phyloP scores from a whole-genome alignment of 2,888 invertebrate species.

The Bombyx huttoni region DNA sequence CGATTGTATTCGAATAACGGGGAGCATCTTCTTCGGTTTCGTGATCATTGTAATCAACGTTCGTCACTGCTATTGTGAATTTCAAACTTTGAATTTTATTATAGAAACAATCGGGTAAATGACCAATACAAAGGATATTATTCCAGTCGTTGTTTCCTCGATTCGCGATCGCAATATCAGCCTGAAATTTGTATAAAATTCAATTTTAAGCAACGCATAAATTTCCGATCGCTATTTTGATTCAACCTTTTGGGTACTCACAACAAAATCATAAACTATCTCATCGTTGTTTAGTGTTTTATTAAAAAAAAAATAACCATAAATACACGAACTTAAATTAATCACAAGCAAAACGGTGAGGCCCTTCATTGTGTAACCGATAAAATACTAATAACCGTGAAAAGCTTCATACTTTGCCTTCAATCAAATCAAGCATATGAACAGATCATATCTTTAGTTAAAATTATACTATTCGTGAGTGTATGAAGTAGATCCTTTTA shows the following conservation, averaged over 20 bases:
- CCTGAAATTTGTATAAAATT: slow-evolving; percentile 24
- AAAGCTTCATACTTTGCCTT: background rate
- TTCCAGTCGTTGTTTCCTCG: slow-evolving; percentile 40
- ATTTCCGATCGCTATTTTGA: background rate
- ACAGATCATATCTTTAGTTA: too few species aligned
- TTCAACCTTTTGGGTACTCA: background rate
- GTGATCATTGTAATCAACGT: slow-evolving; percentile 23
- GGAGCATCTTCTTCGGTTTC: slow-evolving; percentile 30
- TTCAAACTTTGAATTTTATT: slow-evolving; percentile 19
- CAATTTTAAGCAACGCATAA: background rate
- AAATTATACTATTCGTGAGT: too few species aligned
- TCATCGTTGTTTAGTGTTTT: background rate
- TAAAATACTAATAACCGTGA: background rate
- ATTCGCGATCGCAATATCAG: slow-evolving; percentile 27
- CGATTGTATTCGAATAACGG: slow-evolving; percentile 31
- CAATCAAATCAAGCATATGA: too few species aligned
- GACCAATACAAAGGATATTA: slow-evolving; percentile 35
- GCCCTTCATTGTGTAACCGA: background rate
- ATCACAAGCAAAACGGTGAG: background rate
- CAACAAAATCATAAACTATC: background rate
- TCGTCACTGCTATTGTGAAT: slow-evolving; percentile 25
- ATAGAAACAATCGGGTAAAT: slow-evolving; percentile 34
- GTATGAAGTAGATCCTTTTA: too few species aligned
- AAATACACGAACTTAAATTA: background rate
- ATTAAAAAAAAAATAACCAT: background rate